Percentiles rank a stretch among this genome's conserved stretches.
Evolutionary conservation across 1,140 invertebrate species (phyloP).

Genomic region (Tenebrio molitor): DNA sequence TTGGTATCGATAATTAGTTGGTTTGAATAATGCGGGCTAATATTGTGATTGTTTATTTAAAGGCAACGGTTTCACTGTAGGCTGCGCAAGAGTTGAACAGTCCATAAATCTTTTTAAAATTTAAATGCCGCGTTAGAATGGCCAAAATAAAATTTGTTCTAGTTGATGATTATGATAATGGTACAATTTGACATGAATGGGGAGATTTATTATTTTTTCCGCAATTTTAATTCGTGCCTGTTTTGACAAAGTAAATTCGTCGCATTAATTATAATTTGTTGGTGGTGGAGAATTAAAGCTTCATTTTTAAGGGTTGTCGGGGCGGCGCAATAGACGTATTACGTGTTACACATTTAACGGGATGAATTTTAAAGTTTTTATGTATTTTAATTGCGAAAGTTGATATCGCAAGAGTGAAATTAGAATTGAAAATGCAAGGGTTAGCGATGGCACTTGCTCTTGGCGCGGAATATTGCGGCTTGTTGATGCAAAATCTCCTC

Average conservation of each 20-base stretch:
- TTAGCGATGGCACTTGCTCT: constrained; percentile 22
- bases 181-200: neutral
- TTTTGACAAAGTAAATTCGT: constrained; percentile 8
- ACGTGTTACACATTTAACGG: constrained; percentile 12
- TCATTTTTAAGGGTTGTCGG: constrained; percentile 11
- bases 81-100: too few relatives aligned
- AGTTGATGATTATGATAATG: neutral
- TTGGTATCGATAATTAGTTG: too few relatives aligned
- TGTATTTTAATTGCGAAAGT: constrained; percentile 25
- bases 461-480: constrained; percentile 25
- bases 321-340: neutral
- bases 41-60: too few relatives aligned
- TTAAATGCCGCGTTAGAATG: too few relatives aligned
- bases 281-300: constrained; percentile 1
- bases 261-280: constrained; percentile 26
- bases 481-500: constrained; percentile 25
- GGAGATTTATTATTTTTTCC: constrained; percentile 1
- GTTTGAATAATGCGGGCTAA: too few relatives aligned
- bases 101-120: too few relatives aligned
- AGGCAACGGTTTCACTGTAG: too few relatives aligned
- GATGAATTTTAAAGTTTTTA: constrained; percentile 29
- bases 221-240: neutral
- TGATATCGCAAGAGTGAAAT: constrained; percentile 33
- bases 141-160: neutral
- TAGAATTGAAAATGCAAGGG: constrained; percentile 36